These are phyloP conservation scores for Abscondita cerata DNA, from an alignment of 2,888 invertebrate genomes.

Conservation along the genomic window DNA sequence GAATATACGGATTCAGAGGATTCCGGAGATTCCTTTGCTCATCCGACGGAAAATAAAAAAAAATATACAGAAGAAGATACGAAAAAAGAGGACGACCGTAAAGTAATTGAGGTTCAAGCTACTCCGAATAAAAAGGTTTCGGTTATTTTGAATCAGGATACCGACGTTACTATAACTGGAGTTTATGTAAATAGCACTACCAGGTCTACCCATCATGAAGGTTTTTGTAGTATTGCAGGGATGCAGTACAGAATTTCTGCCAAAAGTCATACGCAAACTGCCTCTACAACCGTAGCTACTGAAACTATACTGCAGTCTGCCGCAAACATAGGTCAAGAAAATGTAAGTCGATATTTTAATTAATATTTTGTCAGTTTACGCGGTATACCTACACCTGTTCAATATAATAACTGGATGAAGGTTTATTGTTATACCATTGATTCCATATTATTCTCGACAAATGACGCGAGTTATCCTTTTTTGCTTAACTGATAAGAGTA, in stretches of 20 bases:
- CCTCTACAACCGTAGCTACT: conserved; percentile 80
- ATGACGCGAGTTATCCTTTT: too few species aligned
- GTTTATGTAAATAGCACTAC: conserved; percentile 81
- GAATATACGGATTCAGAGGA: conserved; percentile 63
- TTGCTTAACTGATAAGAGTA: too few species aligned
- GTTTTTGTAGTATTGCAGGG: conserved; percentile 83
- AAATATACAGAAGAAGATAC: conserved; percentile 58
- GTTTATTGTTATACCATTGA: too few species aligned
- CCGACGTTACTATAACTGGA: conserved; percentile 87
- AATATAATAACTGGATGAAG: too few species aligned
- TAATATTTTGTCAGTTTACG: not conserved
- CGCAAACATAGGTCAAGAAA: conserved; percentile 52
- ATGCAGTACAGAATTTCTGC: conserved; percentile 90
- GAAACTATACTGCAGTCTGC: conserved; percentile 60
- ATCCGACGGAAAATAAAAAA: conserved; percentile 57
- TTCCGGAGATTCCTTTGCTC: conserved; percentile 55
- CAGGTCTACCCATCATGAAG: conserved; percentile 77
- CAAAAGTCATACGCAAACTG: conserved; percentile 85
- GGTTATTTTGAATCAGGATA: conserved; percentile 84
- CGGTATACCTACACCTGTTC: too few species aligned
- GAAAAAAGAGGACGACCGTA: conserved; percentile 62
- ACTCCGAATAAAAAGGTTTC: conserved; percentile 70
- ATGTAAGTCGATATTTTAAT: conserved; percentile 50
- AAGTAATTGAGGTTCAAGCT: conserved; percentile 56
- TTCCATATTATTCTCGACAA: too few species aligned